Evolutionary conservation across 2,888 invertebrate species (phyloP).

Genomic region (Agrochola lota): DNA sequence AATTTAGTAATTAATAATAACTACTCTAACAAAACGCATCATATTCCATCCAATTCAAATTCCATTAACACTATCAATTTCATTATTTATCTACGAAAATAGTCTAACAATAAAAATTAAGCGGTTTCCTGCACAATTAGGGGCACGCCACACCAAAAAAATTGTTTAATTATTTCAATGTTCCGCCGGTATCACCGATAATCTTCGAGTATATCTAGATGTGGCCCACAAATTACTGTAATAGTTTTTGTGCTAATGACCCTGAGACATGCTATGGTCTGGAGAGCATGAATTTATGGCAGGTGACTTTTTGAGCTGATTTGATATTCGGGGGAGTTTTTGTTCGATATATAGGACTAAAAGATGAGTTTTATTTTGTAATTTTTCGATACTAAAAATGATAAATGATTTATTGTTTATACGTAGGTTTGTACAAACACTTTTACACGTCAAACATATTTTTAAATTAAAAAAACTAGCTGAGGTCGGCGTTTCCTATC

Average conservation of each 20-base stretch:
- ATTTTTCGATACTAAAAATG: neutral
- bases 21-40: neutral
- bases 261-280: constrained; percentile 75
- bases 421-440: neutral
- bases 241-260: constrained; percentile 83
- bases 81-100: constrained; percentile 49
- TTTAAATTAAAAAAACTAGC: too few relatives aligned
- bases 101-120: constrained; percentile 63
- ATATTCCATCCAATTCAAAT: constrained; percentile 27
- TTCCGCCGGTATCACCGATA: constrained; percentile 75
- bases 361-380: neutral
- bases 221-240: constrained; percentile 84
- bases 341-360: neutral
- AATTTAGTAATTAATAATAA: neutral
- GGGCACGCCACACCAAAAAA: constrained; percentile 71
- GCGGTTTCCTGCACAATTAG: constrained; percentile 66
- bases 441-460: neutral
- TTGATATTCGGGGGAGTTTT: constrained; percentile 11
- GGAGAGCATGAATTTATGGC: constrained; percentile 52
- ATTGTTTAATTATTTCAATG: constrained; percentile 79
- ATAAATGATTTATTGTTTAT: neutral
- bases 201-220: constrained; percentile 78
- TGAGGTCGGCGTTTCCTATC: too few relatives aligned
- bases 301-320: constrained; percentile 27
- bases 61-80: constrained; percentile 44